Base-by-base conservation (phyloP, 2,113 vertebrate genomes). In the Thryonomys swinderianus region DNA sequence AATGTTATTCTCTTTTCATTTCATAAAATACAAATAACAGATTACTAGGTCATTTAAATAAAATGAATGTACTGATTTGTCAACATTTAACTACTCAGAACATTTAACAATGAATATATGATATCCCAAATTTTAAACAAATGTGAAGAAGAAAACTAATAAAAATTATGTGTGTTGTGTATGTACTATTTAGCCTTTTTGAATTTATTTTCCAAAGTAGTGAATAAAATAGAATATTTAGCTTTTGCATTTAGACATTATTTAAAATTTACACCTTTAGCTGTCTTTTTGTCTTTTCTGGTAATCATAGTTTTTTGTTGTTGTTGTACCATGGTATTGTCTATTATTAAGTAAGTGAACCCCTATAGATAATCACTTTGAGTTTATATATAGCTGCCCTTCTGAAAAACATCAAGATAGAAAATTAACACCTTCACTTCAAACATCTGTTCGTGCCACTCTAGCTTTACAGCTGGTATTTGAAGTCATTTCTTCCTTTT, bases 41-140 rank as follows among this genome's bases (percentile, higher is more conserved):
- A 87, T 89, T 96, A 94, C 85, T 89, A 96, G 86, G 81, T 93
- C n/a, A 89, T 76, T 96, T 93, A 93, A 95, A 93, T 96, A 93
- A 96, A 93, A 53, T 76, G 69, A 88, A 76, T 76, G 23, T 71
- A 34, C 69, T 85, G 69, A 91, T 74, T 89, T 96, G 71, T 94
- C 73, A 94, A 95, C 79, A 80, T 89, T 95, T 97, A 37, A 85
- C 93, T 67, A 84, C 42, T 92, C 42, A 40, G 62, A 85, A 97
- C 95, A 73, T 10, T 91, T 91, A 90, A 71, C 40, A 85, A 61
- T 95, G 92, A 80, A 51, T 80, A 66, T 34, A 57, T 30, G 16
- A 71, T 86, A 7, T 51, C 61, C 79, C 32, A 88, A 92, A 81
- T 94, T 95, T 93, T 92, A 93, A 95, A 42, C 23, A 40, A 95